phyloP scores from a whole-genome alignment of 2,797 vertebrate species.

The Gallinago solitaria region DNA sequence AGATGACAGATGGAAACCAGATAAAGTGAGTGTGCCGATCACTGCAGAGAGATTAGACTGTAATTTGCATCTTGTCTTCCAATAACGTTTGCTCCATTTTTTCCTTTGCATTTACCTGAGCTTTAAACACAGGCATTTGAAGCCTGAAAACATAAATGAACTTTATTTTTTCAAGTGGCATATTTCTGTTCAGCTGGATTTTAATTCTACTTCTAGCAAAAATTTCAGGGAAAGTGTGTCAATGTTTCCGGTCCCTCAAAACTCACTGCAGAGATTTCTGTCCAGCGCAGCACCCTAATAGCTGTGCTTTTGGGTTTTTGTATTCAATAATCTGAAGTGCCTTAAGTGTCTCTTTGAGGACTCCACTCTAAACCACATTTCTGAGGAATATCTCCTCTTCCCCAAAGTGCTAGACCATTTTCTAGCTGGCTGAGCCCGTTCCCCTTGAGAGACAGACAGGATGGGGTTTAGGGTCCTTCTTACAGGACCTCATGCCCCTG shows the following conservation, averaged over 20 bases:
- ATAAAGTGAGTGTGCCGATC: conserved; percentile 46
- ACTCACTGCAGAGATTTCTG: neutral
- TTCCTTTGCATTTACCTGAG: neutral
- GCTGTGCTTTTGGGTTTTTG: neutral
- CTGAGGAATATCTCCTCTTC: neutral
- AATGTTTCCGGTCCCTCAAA: neutral
- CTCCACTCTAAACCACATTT: neutral
- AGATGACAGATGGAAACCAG: conserved; percentile 63
- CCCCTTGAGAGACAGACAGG: neutral
- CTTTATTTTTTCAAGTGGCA: neutral
- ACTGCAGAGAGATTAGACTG: conserved; percentile 12
- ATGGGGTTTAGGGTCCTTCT: neutral
- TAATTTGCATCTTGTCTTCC: conserved; percentile 55
- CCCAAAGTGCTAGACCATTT: neutral
- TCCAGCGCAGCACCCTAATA: neutral
- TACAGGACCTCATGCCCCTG: neutral
- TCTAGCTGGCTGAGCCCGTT: neutral
- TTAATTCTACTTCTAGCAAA: neutral
- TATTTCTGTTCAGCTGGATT: neutral
- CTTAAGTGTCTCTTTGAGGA: neutral
- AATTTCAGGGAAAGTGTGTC: neutral
- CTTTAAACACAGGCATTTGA: neutral
- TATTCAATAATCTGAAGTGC: neutral
- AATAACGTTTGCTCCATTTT: neutral
- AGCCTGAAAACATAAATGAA: neutral